Conservation (phyloP, 2,888 invertebrate species). For the Yponomeuta sedellus region DNA sequence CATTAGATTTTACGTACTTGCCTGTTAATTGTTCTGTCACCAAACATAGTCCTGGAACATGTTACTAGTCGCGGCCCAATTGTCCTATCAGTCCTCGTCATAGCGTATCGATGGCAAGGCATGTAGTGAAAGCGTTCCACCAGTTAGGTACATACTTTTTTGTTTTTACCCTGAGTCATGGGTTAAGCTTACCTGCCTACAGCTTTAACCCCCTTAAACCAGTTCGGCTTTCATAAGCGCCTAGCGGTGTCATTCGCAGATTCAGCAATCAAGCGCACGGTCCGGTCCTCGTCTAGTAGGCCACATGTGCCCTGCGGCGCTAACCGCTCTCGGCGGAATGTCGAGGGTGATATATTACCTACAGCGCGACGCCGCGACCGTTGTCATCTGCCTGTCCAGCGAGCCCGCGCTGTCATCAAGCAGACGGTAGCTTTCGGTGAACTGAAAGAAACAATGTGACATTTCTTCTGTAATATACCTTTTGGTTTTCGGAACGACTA, state of each 20-base stretch:
- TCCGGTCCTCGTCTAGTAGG: neutral
- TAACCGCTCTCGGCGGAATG: neutral
- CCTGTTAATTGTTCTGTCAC: no score
- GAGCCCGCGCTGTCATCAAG: neutral
- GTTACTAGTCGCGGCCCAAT: no score
- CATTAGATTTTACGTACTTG: no score
- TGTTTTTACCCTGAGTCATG: no score
- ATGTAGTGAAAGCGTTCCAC: no score
- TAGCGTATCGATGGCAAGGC: no score
- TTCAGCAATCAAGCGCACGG: neutral
- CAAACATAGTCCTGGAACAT: no score
- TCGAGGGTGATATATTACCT: conserved; percentile 4
- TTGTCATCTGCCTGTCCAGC: neutral
- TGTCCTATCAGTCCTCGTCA: no score
- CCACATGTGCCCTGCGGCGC: neutral
- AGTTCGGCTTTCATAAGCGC: neutral
- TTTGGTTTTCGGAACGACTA: neutral
- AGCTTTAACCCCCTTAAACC: no score
- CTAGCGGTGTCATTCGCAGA: neutral
- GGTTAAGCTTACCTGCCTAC: no score
- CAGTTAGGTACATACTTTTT: no score
- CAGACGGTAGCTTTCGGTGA: neutral
- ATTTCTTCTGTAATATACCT: neutral
- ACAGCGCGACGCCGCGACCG: neutral
- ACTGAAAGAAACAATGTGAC: conserved; percentile 4